A percentile compares a stretch with the other conserved stretches of the same genome.
Evolutionary conservation across 1,140 invertebrate species (phyloP).

Genomic region (Bombus vancouverensis): DNA sequence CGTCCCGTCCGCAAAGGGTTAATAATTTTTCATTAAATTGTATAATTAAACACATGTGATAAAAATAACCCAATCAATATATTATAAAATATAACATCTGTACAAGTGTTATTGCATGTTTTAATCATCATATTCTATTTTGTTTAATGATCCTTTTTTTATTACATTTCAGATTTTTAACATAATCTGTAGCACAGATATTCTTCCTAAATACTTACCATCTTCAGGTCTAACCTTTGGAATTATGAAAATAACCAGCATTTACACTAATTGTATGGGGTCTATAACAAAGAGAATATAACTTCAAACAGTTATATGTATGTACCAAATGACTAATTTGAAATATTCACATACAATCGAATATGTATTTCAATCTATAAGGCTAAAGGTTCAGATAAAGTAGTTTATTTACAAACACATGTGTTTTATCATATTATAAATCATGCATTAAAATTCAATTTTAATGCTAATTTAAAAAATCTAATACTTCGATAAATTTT

Average conservation of each 20-base stretch:
- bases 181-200: conserved; percentile 66
- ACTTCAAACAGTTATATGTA: conserved; percentile 76
- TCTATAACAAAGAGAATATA: conserved; percentile 83
- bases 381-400: conserved; percentile 37
- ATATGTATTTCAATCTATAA: conserved; percentile 12
- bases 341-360: conserved; percentile 6
- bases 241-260: conserved; percentile 82
- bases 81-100: neutral
- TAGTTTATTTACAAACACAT: neutral
- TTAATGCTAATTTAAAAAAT: neutral
- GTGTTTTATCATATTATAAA: neutral
- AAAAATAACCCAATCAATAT: neutral
- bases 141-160: neutral
- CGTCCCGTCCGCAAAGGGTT: too few relatives aligned
- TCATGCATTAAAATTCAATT: neutral
- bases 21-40: neutral
- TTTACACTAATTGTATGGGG: conserved; percentile 82
- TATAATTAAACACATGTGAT: neutral
- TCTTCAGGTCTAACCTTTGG: conserved; percentile 80
- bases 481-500: neutral
- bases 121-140: neutral
- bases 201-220: conserved; percentile 81
- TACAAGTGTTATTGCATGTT: conserved; percentile 3
- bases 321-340: conserved; percentile 27
- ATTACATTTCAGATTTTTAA: conserved; percentile 42